Base-by-base conservation (phyloP, 2,888 invertebrate genomes). In the Xylota segnis region DNA sequence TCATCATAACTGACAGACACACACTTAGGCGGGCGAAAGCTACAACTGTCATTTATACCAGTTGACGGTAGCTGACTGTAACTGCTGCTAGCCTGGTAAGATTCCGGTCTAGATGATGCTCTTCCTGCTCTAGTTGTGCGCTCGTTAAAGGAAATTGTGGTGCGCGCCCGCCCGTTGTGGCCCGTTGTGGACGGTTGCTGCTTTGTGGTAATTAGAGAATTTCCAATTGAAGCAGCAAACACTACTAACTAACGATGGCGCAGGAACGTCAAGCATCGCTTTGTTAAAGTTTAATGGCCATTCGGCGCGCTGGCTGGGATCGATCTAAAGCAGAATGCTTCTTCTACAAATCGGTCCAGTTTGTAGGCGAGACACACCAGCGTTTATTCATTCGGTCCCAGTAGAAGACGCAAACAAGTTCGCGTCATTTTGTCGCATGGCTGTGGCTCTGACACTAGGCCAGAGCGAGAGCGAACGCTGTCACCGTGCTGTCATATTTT, bases 21-120 rank as follows among this genome's bases (percentile, higher is more conserved):
- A n/a, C 18, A 7, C 32, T 23, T 23, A 23, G 32, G 29, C 23
- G 2, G 5, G 14, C 9, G 34, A 34, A 10, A 32, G 54, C 2
- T n/a, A 34, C 18, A 18, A 63, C 32, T 18, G 32, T 27, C 23
- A 16, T 56, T 45, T 58, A 40, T 65, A 40, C 75, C 29, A 58
- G 27, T 54, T 47, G 18, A 29, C 18, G 32, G 18, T n/a, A 52
- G 65, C 79, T 63, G 77, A 63, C 86, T 88, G 32, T 3, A n/a
- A 16, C 14, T 77, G 77, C 89, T 92, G 92, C 47, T 87, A 76
- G 89, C 92, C 92, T 92, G 90, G 83, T 91, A 90, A 89, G 89
- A 90, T 91, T 90, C 91, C 92, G 92, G 92, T 92, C 92, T 92
- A 92, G 91, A 92, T 92, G 92, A 92, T 92, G 92, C 92, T 92